Percentiles rank a stretch among this genome's conserved stretches.
Conservation (phyloP, 2,888 invertebrate species). For the Stenichneumon culpator region DNA sequence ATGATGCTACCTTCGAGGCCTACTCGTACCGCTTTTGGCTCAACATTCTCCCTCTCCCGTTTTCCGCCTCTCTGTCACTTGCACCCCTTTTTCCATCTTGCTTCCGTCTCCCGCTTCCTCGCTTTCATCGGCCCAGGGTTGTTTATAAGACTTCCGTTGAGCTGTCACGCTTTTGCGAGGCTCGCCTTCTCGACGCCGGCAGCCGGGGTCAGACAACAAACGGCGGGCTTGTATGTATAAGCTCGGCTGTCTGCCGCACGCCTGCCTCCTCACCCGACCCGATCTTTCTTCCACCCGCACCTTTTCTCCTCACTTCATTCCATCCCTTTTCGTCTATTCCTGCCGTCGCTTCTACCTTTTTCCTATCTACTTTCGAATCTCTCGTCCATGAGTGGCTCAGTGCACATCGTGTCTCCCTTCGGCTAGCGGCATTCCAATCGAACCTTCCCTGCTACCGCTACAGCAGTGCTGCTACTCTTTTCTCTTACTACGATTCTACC, state of each 20-base stretch:
- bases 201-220: slow-evolving; percentile 77
- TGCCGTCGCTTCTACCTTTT: slow-evolving; percentile 51
- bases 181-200: slow-evolving; percentile 36
- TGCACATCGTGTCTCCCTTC: slow-evolving; percentile 44
- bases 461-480: neutral
- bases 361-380: slow-evolving; percentile 63
- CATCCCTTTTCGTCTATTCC: slow-evolving; percentile 36
- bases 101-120: slow-evolving; percentile 49
- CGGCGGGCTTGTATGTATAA: slow-evolving; percentile 79
- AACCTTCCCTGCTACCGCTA: slow-evolving; percentile 36
- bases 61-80: slow-evolving; percentile 28
- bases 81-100: slow-evolving; percentile 53
- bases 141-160: slow-evolving; percentile 81
- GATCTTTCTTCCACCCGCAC: slow-evolving; percentile 40
- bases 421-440: slow-evolving; percentile 62
- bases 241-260: slow-evolving; percentile 79
- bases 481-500: slow-evolving; percentile 46
- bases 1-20: slow-evolving; percentile 9
- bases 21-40: neutral
- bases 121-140: slow-evolving; percentile 75
- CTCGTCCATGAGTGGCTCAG: slow-evolving; percentile 46
- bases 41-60: slow-evolving; percentile 3
- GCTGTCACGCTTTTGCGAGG: slow-evolving; percentile 75
- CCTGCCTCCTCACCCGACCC: slow-evolving; percentile 72
- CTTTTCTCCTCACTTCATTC: slow-evolving; percentile 42